Evolutionary conservation across 2,113 vertebrate species (phyloP), one percentile per base, ranked within the genome.

Genomic region (Hemicordylus capensis): DNA sequence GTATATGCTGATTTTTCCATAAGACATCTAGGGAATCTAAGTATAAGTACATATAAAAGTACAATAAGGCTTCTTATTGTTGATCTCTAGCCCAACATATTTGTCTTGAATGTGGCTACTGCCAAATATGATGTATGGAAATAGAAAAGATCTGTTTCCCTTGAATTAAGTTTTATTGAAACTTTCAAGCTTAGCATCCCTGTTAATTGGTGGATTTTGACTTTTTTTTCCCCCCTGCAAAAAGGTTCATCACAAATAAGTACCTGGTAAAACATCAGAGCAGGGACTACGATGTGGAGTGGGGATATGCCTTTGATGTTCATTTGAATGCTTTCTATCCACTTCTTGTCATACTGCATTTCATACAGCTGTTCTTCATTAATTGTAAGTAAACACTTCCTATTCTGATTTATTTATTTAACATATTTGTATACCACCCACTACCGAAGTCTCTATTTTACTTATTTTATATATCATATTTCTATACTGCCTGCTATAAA

Each of bases 311-410:
- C 1, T 99, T 99, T 24, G 99, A 99, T 2, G 98, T 99, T 61
- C 99, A 99, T 82, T 96, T 99, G 79, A 99, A 99, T 5, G 99
- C 99, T 3, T 99, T 99, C 94, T 99, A 98, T 88, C 99, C 99
- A 0, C 98, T 99, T 34, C 94, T 99, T 0, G 96, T 99, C 92
- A 98, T 99, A 88, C 86, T 99, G 89, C 99, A 99, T 92, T 99
- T 99, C 83, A 96, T 99, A 88, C 99, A 99, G 95, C 97, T 99
- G 28, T 98, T 99, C 88, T 99, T 99, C 93, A 98, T 99, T 88
- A 99, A 99, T 92, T 97, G 99, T 99, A 95, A 99, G 98, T 96
- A 91, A 54, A 76, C 2, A 73, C 84, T 31, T 56, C 28, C 28
- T 72, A 72, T 5, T 28, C 34, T n/a, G 51, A 54, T 54, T 54